phyloP scores from a whole-genome alignment of 2,888 invertebrate genomes.

The Caenorhabditis sp. region DNA sequence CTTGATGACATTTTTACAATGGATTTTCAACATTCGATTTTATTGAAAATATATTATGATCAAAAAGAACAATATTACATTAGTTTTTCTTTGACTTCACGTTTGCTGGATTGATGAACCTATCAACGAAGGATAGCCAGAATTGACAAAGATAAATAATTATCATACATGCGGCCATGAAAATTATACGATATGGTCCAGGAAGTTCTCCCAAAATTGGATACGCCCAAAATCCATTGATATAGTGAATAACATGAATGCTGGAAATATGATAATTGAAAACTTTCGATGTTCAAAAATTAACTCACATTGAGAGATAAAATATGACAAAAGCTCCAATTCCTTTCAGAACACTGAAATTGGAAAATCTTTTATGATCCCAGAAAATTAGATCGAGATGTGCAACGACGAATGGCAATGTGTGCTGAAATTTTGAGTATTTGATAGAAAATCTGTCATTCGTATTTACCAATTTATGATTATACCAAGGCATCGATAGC shows the following conservation, averaged over 20 bases:
- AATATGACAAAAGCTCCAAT: conserved; percentile 42
- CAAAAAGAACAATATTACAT: no score
- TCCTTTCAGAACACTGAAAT: conserved; percentile 32
- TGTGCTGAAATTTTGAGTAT: conserved; percentile 45
- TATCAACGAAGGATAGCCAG: conserved; percentile 5
- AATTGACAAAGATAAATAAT: conserved; percentile 51
- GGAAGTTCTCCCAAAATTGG: conserved; percentile 65
- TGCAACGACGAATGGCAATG: conserved; percentile 60
- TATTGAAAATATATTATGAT: no score
- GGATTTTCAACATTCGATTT: no score
- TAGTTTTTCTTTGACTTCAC: no score
- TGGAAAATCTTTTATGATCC: conserved; percentile 47
- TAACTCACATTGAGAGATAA: conserved; percentile 61
- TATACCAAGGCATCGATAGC: conserved; percentile 57
- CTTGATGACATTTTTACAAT: no score
- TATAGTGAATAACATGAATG: conserved; percentile 58
- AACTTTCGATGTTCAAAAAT: background rate
- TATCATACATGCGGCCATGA: conserved; percentile 52
- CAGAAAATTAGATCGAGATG: conserved; percentile 56
- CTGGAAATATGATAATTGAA: conserved; percentile 53
- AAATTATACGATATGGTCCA: conserved; percentile 47
- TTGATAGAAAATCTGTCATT: background rate
- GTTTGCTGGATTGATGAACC: no score
- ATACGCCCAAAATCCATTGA: conserved; percentile 65
- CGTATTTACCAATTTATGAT: conserved; percentile 52